Conservation (phyloP, 2,888 invertebrate genomes). For the Ischnus inquisitorius region DNA sequence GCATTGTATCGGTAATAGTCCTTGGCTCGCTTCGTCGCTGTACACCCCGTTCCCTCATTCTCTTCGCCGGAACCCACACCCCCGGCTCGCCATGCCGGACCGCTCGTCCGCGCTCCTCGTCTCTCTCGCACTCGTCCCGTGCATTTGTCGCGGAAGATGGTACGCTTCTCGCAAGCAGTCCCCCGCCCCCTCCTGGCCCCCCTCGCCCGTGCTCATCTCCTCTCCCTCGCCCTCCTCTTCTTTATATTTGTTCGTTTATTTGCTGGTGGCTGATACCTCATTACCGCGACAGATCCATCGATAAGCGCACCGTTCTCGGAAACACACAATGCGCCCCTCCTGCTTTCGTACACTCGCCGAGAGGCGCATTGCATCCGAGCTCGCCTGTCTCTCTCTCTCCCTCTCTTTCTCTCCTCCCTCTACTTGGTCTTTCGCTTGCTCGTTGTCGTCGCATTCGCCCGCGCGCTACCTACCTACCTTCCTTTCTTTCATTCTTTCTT, state of each 20-base stretch:
- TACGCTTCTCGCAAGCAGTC: constrained; percentile 59
- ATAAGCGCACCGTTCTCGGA: constrained; percentile 85
- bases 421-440: constrained; percentile 31
- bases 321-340: constrained; percentile 83
- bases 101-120: background rate
- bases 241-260: constrained; percentile 84
- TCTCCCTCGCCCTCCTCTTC: constrained; percentile 60
- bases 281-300: constrained; percentile 85
- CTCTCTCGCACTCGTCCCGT: constrained; percentile 59
- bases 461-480: constrained; percentile 54
- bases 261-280: constrained; percentile 85
- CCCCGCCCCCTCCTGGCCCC: constrained; percentile 58
- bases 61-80: constrained; percentile 19
- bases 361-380: constrained; percentile 58
- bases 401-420: constrained; percentile 19
- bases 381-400: constrained; percentile 50
- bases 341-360: constrained; percentile 63
- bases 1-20: constrained; percentile 83
- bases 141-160: constrained; percentile 67
- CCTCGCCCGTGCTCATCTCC: constrained; percentile 41
- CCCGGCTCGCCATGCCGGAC: constrained; percentile 49
- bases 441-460: constrained; percentile 58
- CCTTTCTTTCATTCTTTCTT: constrained; percentile 26
- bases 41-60: constrained; percentile 61
- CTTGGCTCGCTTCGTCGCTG: constrained; percentile 68